A percentile compares a stretch with the other conserved stretches of the same genome.
Evolutionary conservation across 2,888 invertebrate species (phyloP).

Genomic region (Amiota communis): DNA sequence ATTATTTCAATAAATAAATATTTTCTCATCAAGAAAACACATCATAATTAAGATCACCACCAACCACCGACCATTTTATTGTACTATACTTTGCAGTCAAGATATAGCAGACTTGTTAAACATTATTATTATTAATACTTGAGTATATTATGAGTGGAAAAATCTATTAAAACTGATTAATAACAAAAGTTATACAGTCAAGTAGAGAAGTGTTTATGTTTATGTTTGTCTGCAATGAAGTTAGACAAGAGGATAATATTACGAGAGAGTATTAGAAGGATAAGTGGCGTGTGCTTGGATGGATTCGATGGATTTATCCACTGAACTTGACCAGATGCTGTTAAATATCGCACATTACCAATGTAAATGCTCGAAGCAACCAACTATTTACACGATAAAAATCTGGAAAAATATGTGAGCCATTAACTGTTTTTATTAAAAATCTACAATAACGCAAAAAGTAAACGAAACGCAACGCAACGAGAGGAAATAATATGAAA

Average conservation of each 20-base stretch:
- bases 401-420: conserved; percentile 49
- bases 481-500: not conserved
- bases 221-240: not conserved
- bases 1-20: not conserved
- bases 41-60: not conserved
- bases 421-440: conserved; percentile 60
- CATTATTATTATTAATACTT: not conserved
- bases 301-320: not conserved
- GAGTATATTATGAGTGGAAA: not conserved
- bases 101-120: not conserved
- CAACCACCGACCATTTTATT: not conserved
- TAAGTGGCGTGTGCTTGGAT: not conserved
- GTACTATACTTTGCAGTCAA: not conserved
- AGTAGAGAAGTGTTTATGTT: not conserved
- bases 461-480: conserved; percentile 5
- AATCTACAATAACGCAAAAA: conserved; percentile 38
- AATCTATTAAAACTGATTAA: conserved; percentile 16
- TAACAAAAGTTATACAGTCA: conserved; percentile 8
- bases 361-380: conserved; percentile 13
- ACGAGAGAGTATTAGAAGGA: too few relatives aligned
- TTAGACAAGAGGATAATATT: too few relatives aligned
- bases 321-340: conserved; percentile 8
- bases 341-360: conserved; percentile 27
- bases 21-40: not conserved
- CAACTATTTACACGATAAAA: conserved; percentile 21